A percentile compares a stretch with the other conserved stretches of the same genome.
These are phyloP conservation scores for Galendromus occidentalis DNA, from an alignment of 1,140 invertebrate genomes.

Conservation along the genomic window DNA sequence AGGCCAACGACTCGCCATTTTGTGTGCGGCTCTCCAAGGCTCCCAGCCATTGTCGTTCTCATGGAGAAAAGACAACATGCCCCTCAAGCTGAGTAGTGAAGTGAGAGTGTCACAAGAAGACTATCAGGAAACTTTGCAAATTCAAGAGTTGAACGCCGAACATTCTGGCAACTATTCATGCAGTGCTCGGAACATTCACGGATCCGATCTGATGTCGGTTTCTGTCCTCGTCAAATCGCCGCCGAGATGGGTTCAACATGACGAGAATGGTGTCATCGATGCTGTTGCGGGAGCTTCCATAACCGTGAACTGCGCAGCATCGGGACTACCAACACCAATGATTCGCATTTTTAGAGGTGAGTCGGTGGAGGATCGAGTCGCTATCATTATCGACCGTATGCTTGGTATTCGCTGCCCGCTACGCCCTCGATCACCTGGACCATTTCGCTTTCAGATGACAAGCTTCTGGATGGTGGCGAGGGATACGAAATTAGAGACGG, in stretches of 20 bases:
- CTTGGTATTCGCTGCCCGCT: too few relatives aligned
- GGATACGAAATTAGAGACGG: not conserved
- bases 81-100: constrained; percentile 29
- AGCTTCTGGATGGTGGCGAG: too few relatives aligned
- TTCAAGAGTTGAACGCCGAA: constrained; percentile 21
- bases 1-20: constrained; percentile 24
- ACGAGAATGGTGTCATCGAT: not conserved
- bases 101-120: constrained; percentile 16
- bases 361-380: not conserved
- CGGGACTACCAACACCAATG: not conserved
- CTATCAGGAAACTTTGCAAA: constrained; percentile 16
- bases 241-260: not conserved
- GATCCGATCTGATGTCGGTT: constrained; percentile 21
- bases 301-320: not conserved
- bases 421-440: too few relatives aligned
- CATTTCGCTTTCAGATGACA: too few relatives aligned
- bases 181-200: constrained; percentile 19
- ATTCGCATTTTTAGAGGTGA: not conserved
- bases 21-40: constrained; percentile 27
- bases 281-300: not conserved
- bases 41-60: constrained; percentile 30
- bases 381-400: too few relatives aligned
- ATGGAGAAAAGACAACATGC: constrained; percentile 38
- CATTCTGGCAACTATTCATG: constrained; percentile 22
- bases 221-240: not conserved